Evolutionary conservation across 1,140 invertebrate genomes (phyloP), one percentile per base, ranked within the genome.

Genomic region (Phymorhynchus buccinoides): DNA sequence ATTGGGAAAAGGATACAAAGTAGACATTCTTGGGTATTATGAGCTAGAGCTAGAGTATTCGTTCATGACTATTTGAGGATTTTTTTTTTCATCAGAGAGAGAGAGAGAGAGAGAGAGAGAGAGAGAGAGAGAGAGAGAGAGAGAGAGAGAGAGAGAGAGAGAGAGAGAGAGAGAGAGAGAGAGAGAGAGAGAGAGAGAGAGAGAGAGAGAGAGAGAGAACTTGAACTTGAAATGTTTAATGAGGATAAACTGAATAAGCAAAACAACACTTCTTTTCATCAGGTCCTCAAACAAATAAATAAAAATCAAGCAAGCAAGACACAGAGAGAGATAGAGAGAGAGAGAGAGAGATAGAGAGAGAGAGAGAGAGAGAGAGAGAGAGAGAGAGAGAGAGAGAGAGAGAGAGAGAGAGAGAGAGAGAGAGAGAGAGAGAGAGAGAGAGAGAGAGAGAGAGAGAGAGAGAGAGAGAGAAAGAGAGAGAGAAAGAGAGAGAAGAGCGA

Each of bases 401-500:
- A 66, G 52, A 18, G 66, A 32, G 22, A 37, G 18, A 39, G 35
- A 37, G 35, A 37, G 68, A 44, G 3, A 68, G 32, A 41, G 66
- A 41, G 41, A 35, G 66, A 39, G 66, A 71, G 32, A 37, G 66
- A 83, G 66, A 42, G 32, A 56, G 32, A 83, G 66, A 42, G 66
- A 73, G 16, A 73, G 22, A 30, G 48, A 73, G 41, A 35, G 66
- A 83, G 41, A 68, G 44, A 41, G 62, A 39, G 14, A 56, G 62
- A 75, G 66, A 56, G 39, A 73, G 66, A 18, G 39, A 68, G 66
- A 73, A 68, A 27, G 66, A 32, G n/a, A 83, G 62, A 73, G 32
- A 22, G n/a, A 48, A 48, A 18, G 18, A 48, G 18, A 18, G 18
- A 48, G 18, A 18, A 48, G 18, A 48, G 44, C 6, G 22, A 41